A percentile compares a stretch with the other conserved stretches of the same genome.
phyloP scores from a whole-genome alignment of 2,797 vertebrate genomes.

The Macropodus opercularis region DNA sequence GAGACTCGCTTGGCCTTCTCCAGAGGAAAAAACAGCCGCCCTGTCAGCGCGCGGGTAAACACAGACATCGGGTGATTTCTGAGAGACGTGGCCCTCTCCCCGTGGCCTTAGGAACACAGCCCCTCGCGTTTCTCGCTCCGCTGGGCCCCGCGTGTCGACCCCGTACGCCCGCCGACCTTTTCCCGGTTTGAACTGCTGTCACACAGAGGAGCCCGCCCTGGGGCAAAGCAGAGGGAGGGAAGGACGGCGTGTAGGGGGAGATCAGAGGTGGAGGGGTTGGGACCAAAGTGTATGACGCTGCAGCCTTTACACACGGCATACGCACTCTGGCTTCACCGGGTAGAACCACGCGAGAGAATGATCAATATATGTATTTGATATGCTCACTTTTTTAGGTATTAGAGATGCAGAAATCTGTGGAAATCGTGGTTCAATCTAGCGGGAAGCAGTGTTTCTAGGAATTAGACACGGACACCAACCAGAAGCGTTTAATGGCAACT shows the following conservation, averaged over 20 bases:
- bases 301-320: slow-evolving; percentile 17
- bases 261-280: slow-evolving; percentile 14
- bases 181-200: slow-evolving; percentile 54
- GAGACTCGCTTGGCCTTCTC: slow-evolving; percentile 51
- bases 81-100: slow-evolving; percentile 29
- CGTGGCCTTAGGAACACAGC: slow-evolving; percentile 44
- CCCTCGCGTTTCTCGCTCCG: slow-evolving; percentile 53
- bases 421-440: too few species aligned
- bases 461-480: slow-evolving; percentile 12
- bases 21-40: slow-evolving; percentile 46
- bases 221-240: slow-evolving; percentile 19
- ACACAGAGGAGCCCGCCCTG: slow-evolving; percentile 29
- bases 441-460: too few species aligned
- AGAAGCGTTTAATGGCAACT: background rate
- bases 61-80: slow-evolving; percentile 54
- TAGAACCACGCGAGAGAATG: too few species aligned
- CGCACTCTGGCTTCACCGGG: background rate
- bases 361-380: too few species aligned
- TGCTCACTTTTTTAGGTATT: too few species aligned
- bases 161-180: slow-evolving; percentile 61
- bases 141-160: slow-evolving; percentile 39
- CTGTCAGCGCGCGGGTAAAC: slow-evolving; percentile 57
- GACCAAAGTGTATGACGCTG: slow-evolving; percentile 33
- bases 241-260: background rate
- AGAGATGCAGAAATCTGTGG: too few species aligned